phyloP scores from a whole-genome alignment of 2,113 vertebrate genomes.

The Nansenia antarctica region DNA sequence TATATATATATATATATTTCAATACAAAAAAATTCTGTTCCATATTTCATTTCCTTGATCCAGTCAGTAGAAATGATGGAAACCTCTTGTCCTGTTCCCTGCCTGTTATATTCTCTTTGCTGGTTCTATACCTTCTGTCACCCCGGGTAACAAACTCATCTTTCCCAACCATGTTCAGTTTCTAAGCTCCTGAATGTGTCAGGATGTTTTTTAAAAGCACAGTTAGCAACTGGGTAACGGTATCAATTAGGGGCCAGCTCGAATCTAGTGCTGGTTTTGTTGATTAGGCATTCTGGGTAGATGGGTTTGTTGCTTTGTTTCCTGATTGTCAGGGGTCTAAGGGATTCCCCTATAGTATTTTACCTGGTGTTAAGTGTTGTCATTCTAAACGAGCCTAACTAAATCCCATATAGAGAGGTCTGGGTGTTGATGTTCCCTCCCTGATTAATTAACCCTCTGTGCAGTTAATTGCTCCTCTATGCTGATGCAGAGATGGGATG shows the following conservation, averaged over 20 bases:
- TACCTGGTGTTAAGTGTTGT: too few species aligned
- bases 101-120: background rate
- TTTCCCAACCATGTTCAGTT: background rate
- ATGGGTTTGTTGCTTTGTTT: background rate
- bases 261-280: constrained; percentile 9
- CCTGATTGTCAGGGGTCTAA: background rate
- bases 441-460: too few species aligned
- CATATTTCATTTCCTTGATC: constrained; percentile 3
- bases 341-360: constrained; percentile 1
- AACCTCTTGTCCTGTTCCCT: background rate
- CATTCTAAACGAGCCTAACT: too few species aligned
- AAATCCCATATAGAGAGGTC: background rate
- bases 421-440: background rate
- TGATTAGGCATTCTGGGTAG: constrained; percentile 4
- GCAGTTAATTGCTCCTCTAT: background rate
- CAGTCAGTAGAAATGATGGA: constrained; percentile 14
- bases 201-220: constrained; percentile 7
- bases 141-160: background rate
- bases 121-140: background rate
- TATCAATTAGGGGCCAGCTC: constrained; percentile 1
- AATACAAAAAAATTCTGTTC: constrained; percentile 19
- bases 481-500: background rate
- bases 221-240: background rate
- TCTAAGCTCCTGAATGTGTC: background rate
- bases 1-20: background rate